Evolutionary conservation across 1,140 invertebrate genomes (phyloP), one percentile per base, ranked within the genome.

Genomic region (Caenorhabditis briggsae): DNA sequence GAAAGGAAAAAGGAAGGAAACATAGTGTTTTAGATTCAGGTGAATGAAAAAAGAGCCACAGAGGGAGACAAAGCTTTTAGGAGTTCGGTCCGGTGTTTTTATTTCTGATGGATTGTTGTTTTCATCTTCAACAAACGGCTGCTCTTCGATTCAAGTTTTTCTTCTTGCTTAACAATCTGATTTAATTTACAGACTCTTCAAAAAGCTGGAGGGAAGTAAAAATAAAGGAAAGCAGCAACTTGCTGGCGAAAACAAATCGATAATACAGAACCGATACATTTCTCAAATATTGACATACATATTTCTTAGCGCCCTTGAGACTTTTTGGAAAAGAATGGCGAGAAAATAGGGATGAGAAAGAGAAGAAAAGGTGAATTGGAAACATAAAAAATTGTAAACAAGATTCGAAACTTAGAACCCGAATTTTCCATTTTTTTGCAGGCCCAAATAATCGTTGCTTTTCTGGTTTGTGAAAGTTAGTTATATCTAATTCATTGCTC

Each of bases 241-340:
- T 41, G 14, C 14, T 25, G 46, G 20, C n/a, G 14, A 78, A 78
- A 50, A 78, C 70, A 78, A 78, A 20, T 20, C 46, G 46, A 9
- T 14, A 16, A 78, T 78, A 78, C 70, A 78, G n/a, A 78, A 50
- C 50, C 70, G 70, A 78, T 78, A 78, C 70, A 78, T 78, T 78
- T 78, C 70, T 78, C 70, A 78, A 78, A 78, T 78, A 78, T 78
- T 78, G 70, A 78, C 70, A 78, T 78, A 78, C 70, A 78, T 78
- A 78, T 78, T 20, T 78, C 70, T 78, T 78, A 78, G 70, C 70
- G 70, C 70, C 46, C 70, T 78, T 78, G 70, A 78, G 46, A 78
- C 43, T 50, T 78, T 61, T 78, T 23, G 70, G 20, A 50, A 74
- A 33, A 33, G 33, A 33, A 33, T 33, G 33, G 33, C 33, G 33